Conservation (phyloP, 2,797 vertebrate genomes). For the Etheostoma perlongum region DNA sequence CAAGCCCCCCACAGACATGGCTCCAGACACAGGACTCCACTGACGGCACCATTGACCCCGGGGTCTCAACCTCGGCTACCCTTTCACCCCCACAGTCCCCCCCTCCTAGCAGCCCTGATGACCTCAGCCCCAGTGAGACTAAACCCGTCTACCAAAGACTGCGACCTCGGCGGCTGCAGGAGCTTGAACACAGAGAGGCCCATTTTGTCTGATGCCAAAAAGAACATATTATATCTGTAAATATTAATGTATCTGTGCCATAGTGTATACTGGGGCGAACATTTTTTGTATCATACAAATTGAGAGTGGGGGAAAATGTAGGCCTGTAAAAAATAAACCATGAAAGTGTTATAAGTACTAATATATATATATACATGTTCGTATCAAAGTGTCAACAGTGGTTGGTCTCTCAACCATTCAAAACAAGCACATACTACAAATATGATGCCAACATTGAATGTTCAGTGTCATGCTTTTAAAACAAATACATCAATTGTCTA, state of each 20-base stretch:
- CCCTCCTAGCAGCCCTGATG: constrained; percentile 84
- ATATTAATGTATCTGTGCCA: constrained; percentile 82
- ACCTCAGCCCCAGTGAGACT: constrained; percentile 79
- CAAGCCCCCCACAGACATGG: constrained; percentile 47
- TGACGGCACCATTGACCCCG: constrained; percentile 70
- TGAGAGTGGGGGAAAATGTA: constrained; percentile 42
- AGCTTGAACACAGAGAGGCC: constrained; percentile 93
- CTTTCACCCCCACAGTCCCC: constrained; percentile 78
- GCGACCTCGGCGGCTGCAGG: constrained; percentile 89
- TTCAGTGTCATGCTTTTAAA: constrained; percentile 25
- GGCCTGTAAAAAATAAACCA: constrained; percentile 78
- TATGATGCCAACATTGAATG: constrained; percentile 26
- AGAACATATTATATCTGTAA: constrained; percentile 58
- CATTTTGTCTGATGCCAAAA: constrained; percentile 91
- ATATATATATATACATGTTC: constrained; percentile 72
- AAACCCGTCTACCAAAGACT: constrained; percentile 91
- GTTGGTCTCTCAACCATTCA: constrained; percentile 42
- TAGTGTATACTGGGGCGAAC: constrained; percentile 67
- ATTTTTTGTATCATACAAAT: constrained; percentile 49
- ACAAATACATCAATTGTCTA: constrained; percentile 17
- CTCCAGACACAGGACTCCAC: constrained; percentile 78
- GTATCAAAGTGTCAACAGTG: constrained; percentile 38
- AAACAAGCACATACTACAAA: constrained; percentile 27
- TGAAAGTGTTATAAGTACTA: constrained; percentile 78
- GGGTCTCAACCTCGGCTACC: constrained; percentile 54